A percentile compares a stretch with the other conserved stretches of the same genome.
phyloP scores from a whole-genome alignment of 2,888 invertebrate genomes.

The Caenorhabditis sp. region DNA sequence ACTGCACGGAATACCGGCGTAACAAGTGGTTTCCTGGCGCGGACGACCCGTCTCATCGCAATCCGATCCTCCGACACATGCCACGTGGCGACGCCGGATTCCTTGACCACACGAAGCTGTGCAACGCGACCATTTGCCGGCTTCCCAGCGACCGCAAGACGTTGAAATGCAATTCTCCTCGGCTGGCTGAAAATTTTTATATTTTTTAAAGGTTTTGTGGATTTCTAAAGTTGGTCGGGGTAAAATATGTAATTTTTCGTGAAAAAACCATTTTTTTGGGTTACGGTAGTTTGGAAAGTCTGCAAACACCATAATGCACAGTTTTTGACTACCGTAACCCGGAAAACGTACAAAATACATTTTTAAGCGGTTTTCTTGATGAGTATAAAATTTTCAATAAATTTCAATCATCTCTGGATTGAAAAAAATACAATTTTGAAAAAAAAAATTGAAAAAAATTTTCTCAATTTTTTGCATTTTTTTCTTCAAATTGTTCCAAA shows the following conservation, averaged over 20 bases:
- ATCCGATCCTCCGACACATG: conserved; percentile 70
- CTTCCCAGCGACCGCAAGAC: conserved; percentile 71
- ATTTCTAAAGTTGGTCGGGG: background rate
- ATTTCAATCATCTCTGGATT: no score
- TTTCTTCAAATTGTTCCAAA: no score
- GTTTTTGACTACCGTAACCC: no score
- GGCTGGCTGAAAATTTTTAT: conserved; percentile 33
- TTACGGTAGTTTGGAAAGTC: background rate
- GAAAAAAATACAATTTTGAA: no score
- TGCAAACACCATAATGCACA: background rate
- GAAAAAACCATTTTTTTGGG: background rate
- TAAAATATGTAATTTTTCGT: background rate
- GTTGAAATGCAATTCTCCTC: conserved; percentile 66
- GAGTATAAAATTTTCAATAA: no score
- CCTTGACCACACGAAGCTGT: conserved; percentile 75
- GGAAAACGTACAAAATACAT: no score
- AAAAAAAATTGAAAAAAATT: no score
- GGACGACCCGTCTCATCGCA: conserved; percentile 62
- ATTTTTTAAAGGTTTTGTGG: background rate
- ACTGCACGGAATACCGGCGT: conserved; percentile 70
- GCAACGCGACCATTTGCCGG: conserved; percentile 72
- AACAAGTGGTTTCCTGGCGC: conserved; percentile 63
- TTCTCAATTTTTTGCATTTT: no score
- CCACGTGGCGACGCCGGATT: conserved; percentile 64
- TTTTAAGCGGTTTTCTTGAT: no score